phyloP scores from a whole-genome alignment of 2,113 vertebrate genomes.

The Terrapene triunguis region DNA sequence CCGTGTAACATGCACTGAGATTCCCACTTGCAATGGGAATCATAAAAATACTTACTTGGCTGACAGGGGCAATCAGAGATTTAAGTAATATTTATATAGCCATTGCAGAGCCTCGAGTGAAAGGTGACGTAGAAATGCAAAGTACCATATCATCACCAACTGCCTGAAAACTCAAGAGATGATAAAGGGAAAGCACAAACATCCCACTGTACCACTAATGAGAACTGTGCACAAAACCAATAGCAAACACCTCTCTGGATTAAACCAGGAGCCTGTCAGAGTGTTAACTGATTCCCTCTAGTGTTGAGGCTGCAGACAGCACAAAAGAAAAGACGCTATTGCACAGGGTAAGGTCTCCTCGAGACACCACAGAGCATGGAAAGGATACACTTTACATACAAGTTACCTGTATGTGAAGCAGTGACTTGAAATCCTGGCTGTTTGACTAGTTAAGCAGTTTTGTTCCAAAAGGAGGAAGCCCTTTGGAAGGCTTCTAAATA shows the following conservation, averaged over 20 bases:
- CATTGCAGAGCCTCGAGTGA: not conserved
- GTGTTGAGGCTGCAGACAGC: fast-evolving
- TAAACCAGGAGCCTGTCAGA: fast-evolving
- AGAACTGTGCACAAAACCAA: not conserved
- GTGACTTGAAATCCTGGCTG: fast-evolving
- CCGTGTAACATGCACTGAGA: fast-evolving
- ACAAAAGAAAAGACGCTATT: not conserved
- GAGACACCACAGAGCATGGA: fast-evolving
- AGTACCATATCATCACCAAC: not conserved
- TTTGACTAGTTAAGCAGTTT: fast-evolving
- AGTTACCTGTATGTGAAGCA: fast-evolving
- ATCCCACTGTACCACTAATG: not conserved
- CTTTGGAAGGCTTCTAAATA: not conserved
- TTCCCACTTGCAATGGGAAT: not conserved
- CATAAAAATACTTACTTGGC: fast-evolving
- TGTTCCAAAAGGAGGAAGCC: not conserved
- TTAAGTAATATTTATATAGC: not conserved
- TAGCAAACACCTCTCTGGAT: no score
- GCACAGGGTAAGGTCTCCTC: not conserved
- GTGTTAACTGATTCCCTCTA: no score
- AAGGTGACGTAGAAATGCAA: not conserved
- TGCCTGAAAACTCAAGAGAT: not conserved
- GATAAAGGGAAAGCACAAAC: not conserved
- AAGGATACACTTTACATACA: not conserved
- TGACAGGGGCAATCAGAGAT: not conserved